Base-by-base conservation (phyloP, 2,113 vertebrate species). In the Coreoperca whiteheadi region DNA sequence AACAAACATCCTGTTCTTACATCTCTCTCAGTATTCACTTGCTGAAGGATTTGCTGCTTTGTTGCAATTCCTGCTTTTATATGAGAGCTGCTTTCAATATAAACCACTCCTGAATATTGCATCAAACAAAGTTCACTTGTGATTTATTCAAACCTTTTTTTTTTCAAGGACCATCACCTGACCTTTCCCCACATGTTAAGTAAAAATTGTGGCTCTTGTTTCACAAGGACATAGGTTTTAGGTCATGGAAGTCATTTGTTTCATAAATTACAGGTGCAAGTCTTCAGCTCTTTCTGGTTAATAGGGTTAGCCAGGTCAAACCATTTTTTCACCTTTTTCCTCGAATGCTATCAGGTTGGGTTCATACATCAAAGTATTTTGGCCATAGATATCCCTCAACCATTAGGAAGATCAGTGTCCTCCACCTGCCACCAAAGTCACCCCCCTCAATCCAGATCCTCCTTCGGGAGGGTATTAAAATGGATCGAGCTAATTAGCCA, bases 401-500 rank as follows among this genome's bases (percentile, higher is more conserved):
- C 90, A 89, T 95, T 94, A 93, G 94, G 94, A 94, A 93, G 93
- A 94, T 83, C 95, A 87, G 92, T 93, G 93, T 95, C 95, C 95
- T 96, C 93, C 85, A 96, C 95, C 94, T 96, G 95, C 95, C 92
- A 93, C 88, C 93, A 96, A 95, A 94, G 91, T 97, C 84, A 12
- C 91, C 78, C 95, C 90, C 87, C 77, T 32, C 89, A 86, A 81
- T 91, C 88, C 86, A 92, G 93, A 94, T 94, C 92, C 74, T 92
- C 93, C 90, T 87, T 18, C 88, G 96, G 91, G 76, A 95, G 91
- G 86, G 93, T 96, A 94, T 96, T 96, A 96, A 96, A 97, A 96
- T 96, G 95, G 95, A 97, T 97, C 95, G 90, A 93, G 91, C 93
- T 96, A 97, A 97, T 97, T 97, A 97, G 96, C 96, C 93, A 95